These are phyloP conservation scores for Carlito syrichta DNA, from an alignment of 2,113 vertebrate species.

Conservation along the genomic window DNA sequence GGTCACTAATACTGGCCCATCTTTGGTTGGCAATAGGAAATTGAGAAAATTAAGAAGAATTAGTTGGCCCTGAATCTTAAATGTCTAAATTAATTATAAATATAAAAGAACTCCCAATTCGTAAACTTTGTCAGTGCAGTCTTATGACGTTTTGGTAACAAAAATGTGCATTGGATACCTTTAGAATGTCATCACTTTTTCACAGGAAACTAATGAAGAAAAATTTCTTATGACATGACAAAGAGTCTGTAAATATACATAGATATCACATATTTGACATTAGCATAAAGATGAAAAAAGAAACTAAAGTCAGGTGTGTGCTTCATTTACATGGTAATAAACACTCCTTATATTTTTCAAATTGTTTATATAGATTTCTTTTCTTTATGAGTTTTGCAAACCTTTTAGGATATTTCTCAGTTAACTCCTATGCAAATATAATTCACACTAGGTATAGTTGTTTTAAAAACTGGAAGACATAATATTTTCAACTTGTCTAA, in stretches of 20 bases:
- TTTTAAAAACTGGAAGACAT: background rate
- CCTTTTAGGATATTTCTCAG: background rate
- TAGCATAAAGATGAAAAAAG: background rate
- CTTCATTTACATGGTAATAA: background rate
- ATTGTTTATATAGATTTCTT: background rate
- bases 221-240: background rate
- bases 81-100: constrained; percentile 23
- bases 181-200: background rate
- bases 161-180: background rate
- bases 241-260: background rate
- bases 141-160: background rate
- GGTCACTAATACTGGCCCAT: background rate
- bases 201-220: background rate
- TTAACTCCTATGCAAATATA: background rate
- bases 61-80: background rate
- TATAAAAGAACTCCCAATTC: background rate
- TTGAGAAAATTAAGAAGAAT: constrained; percentile 13
- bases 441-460: background rate
- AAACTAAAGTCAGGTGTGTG: background rate
- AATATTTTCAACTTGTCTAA: background rate
- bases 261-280: background rate
- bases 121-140: background rate
- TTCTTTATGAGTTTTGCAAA: background rate
- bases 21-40: background rate
- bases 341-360: background rate